Base-by-base conservation (phyloP, 2,113 vertebrate genomes). In the Entelurus aequoreus region DNA sequence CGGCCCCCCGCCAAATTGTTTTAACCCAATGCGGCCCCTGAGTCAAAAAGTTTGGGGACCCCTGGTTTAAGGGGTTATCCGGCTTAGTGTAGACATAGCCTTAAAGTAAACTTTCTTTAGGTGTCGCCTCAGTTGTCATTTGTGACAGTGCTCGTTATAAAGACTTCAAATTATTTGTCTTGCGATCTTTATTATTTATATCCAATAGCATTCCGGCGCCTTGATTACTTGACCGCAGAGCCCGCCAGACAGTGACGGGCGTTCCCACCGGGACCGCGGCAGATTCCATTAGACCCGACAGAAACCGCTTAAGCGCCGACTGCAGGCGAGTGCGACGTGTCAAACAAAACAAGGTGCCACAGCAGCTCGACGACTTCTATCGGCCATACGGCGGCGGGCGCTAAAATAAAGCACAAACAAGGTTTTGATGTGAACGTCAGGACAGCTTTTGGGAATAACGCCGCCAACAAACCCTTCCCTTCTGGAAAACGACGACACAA, bases 401-500 rank as follows among this genome's bases (percentile, higher is more conserved):
- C 40, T 5, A 55, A 69, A 75, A 72, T 72, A 60, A 72, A 75
- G 56, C 47, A 66, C 61, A 64, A n/a, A 47, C 66, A 49, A 10
- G 55, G 38, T 57, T 44, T 60, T 67, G 63, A 72, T 57, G 46
- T 56, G 15, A 54, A 66, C 35, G 65, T 54, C 58, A 50, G 28
- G 47, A 62, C 16, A 42, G 56, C 67, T 68, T 63, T 42, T 56
- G 61, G 58, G 62, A 77, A 77, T 62, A 78, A 72, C 36, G 36
- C 36, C 0, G 3, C 9, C 5, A 44, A 60, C 48, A 16, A 57
- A 57, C 38, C 6, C 19, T 44, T 38, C 54, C 54, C 54, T 56
- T 57, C 38, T 57, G 38, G 40, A 19, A 16, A 92, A 92, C 92
- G 92, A 89, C 90, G 89, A 91, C 92, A 81, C 90, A 88, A 90